These are phyloP conservation scores for Oncorhynchus nerka DNA, from an alignment of 2,113 vertebrate species.

Conservation along the genomic window DNA sequence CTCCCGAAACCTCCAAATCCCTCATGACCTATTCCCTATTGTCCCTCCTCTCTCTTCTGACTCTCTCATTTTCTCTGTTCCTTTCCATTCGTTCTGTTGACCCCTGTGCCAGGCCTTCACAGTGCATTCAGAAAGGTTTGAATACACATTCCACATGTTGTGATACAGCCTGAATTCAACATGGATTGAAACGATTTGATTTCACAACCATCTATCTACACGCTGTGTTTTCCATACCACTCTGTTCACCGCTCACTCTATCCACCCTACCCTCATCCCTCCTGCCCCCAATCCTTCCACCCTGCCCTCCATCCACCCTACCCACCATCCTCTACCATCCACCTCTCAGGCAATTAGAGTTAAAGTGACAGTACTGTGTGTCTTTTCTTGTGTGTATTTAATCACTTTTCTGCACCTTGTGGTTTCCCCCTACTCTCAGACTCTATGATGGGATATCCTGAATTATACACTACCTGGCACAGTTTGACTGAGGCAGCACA, in stretches of 20 bases:
- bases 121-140: constrained; percentile 33
- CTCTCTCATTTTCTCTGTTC: constrained; percentile 2
- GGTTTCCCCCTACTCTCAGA: background rate
- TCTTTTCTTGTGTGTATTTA: constrained; percentile 45
- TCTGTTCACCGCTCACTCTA: constrained; percentile 27
- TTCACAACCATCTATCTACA: constrained; percentile 66
- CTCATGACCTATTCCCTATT: background rate
- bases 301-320: no score
- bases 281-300: no score
- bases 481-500: no score
- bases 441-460: background rate
- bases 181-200: constrained; percentile 46
- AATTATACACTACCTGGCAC: no score
- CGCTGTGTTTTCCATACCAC: constrained; percentile 62
- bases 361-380: background rate
- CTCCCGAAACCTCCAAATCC: background rate
- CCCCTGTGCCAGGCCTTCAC: constrained; percentile 62
- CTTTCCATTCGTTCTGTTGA: constrained; percentile 42
- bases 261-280: no score
- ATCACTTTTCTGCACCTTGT: background rate
- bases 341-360: background rate
- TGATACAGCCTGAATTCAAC: constrained; percentile 13
- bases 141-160: no score
- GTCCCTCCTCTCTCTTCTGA: background rate
- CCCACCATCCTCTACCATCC: no score